Conservation (phyloP, 2,113 vertebrate species). For the Clarias magur region DNA sequence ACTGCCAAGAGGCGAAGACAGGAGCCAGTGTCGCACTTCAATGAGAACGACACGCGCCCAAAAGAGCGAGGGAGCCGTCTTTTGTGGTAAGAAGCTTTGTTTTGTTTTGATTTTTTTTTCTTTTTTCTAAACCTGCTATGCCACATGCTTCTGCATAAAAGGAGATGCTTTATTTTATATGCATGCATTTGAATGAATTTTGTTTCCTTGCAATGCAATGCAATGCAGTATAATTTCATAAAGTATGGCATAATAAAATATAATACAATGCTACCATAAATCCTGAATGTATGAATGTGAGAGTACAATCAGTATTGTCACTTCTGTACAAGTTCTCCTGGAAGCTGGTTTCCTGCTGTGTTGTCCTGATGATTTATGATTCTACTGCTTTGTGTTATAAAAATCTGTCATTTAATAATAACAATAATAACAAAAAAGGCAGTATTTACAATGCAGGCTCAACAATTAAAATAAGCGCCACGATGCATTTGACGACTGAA, state of each 20-base stretch:
- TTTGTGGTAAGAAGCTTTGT: constrained; percentile 52
- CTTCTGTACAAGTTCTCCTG: constrained; percentile 1
- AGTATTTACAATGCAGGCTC: background rate
- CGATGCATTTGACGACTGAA: background rate
- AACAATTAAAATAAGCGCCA: too few relatives aligned
- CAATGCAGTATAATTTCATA: background rate
- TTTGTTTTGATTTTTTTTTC: background rate
- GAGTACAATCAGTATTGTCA: background rate
- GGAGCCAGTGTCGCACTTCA: constrained; percentile 49
- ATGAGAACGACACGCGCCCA: constrained; percentile 49
- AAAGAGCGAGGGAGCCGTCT: constrained; percentile 39
- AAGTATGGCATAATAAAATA: background rate
- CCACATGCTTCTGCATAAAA: background rate
- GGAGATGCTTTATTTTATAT: background rate
- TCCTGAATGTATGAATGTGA: background rate
- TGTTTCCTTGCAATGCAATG: background rate
- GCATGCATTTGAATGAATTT: background rate
- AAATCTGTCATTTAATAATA: background rate
- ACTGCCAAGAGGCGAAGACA: constrained; percentile 53
- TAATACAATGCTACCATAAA: background rate
- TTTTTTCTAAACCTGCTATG: background rate
- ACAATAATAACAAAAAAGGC: background rate
- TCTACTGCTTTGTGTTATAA: background rate
- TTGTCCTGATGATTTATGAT: background rate
- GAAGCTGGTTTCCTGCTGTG: background rate